Evolutionary conservation across 2,797 vertebrate genomes (phyloP).

Genomic region (Limosa lapponica): DNA sequence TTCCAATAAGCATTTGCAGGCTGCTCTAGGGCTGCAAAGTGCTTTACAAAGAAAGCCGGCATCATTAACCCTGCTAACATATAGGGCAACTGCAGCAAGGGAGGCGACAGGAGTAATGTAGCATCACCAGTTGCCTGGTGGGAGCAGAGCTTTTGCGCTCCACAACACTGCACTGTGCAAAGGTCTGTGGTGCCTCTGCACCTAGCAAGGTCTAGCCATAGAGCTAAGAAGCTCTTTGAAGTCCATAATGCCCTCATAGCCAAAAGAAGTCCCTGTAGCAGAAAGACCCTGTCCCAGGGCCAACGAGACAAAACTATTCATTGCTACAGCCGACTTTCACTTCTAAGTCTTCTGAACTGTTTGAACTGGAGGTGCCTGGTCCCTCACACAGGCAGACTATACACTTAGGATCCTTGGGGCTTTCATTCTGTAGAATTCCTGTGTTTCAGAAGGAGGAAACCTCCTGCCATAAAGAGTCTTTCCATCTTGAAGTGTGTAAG

Average conservation of each 20-base stretch:
- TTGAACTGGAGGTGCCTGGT: background rate
- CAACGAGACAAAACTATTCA: background rate
- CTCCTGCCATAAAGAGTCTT: background rate
- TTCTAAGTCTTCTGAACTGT: background rate
- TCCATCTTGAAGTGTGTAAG: background rate
- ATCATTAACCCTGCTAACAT: background rate
- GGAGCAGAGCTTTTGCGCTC: background rate
- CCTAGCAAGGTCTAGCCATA: background rate
- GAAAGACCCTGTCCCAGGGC: background rate
- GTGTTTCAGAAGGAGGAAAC: background rate
- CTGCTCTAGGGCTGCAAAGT: background rate
- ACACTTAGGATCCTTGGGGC: background rate
- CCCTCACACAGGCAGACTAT: background rate
- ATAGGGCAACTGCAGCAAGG: background rate
- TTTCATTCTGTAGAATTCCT: background rate
- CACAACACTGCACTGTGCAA: background rate
- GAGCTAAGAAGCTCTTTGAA: background rate
- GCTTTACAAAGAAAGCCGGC: background rate
- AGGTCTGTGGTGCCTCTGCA: background rate
- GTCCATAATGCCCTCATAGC: background rate
- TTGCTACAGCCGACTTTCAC: background rate
- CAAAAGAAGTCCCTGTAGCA: background rate
- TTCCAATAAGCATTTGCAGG: background rate
- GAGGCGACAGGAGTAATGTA: background rate
- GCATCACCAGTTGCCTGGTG: background rate